Base-by-base conservation (phyloP, 2,888 invertebrate genomes). In the Nemoura dubitans region DNA sequence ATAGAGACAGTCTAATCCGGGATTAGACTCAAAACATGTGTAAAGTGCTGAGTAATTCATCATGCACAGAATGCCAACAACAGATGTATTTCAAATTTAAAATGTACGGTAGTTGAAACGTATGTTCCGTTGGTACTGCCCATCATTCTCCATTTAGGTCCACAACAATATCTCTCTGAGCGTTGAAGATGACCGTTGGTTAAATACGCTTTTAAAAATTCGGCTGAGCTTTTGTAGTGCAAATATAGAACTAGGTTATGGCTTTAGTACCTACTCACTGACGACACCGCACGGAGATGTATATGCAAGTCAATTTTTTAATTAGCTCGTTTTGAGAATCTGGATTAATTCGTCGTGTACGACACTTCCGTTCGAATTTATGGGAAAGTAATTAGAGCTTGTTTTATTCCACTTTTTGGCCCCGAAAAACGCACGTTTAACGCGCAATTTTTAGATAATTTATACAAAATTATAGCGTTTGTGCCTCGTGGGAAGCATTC, bases 1-100 rank as follows among this genome's bases (percentile, higher is more conserved):
- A 36, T 43, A 6, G 1, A 43, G n/a, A 76, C 43, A 76, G 30
- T 84, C 36, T 36, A 14, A 16, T 27, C 25, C 21, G 21, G 43
- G 1, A 30, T 84, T 42, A 36, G 59, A 84, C 43, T 36, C 14
- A 27, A 27, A 16, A 84, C 5, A 36, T 26, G 42, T 84, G 6
- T 84, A 27, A 84, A 84, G 16, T 10, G 76, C 59, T 59, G 59
- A 36, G 5, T 36, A 36, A 59, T 59, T 59, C 59, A 59, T 59
- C 59, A 21, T 59, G 59, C 36, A 6, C 10, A 59, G 16, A 59
- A 59, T 59, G 59, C 21, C 2, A n/a, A 7, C 59, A 59, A 59
- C 59, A 59, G 59, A 59, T 59, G 59, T 59, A 59, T 59, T 59
- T 59, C 59, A 59, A 7, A 21, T 59, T 59, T 59, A 7, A 59